phyloP scores from a whole-genome alignment of 2,113 vertebrate species.

The Procavia capensis region DNA sequence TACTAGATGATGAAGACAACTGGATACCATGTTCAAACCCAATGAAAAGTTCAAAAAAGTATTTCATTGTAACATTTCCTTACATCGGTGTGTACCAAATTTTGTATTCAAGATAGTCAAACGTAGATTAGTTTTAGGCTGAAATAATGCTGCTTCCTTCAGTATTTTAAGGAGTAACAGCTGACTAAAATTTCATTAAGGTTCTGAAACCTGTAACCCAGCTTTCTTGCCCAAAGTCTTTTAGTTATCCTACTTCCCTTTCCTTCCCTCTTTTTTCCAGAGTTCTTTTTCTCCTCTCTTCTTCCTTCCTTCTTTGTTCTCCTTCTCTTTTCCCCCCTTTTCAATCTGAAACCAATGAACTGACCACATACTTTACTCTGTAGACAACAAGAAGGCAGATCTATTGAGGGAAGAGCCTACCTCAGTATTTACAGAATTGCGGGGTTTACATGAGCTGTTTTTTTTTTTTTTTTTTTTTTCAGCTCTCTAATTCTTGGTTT shows the following conservation, averaged over 20 bases:
- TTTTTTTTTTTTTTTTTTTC: not conserved
- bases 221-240: too few species aligned
- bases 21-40: not conserved
- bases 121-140: not conserved
- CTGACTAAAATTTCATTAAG: not conserved
- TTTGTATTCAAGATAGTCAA: not conserved
- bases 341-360: not conserved
- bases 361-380: not conserved
- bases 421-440: not conserved
- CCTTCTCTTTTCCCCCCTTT: not conserved
- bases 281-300: not conserved
- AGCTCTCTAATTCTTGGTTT: not conserved
- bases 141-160: not conserved
- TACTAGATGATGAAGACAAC: too few species aligned
- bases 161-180: not conserved
- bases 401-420: not conserved
- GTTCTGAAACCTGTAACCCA: not conserved
- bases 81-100: not conserved
- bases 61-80: not conserved
- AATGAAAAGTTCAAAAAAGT: not conserved
- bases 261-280: not conserved
- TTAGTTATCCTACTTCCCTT: not conserved
- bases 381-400: not conserved
- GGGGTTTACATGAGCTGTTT: not conserved
- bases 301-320: not conserved